These are phyloP conservation scores for Mohoua ochrocephala DNA, from an alignment of 2,113 vertebrate species.

Conservation along the genomic window DNA sequence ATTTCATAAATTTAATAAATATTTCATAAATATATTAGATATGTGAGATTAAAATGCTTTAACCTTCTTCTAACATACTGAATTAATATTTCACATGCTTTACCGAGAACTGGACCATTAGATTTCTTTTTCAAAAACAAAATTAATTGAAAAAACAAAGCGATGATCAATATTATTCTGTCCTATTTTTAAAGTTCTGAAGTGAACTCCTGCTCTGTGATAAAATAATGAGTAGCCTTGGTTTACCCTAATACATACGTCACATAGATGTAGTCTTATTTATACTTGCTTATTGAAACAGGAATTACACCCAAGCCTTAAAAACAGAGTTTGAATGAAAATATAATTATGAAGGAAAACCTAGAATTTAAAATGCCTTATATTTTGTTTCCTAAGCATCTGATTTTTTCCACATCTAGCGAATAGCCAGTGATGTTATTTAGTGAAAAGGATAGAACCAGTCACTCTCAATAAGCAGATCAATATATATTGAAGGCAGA, in stretches of 20 bases:
- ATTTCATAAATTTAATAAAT: not conserved
- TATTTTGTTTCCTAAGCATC: not conserved
- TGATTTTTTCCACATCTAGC: not conserved
- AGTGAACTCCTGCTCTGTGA: not conserved
- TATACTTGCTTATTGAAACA: not conserved
- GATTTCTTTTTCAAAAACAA: not conserved
- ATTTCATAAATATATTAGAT: not conserved
- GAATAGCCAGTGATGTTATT: not conserved
- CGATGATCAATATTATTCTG: not conserved
- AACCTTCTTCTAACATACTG: not conserved
- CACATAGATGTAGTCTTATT: not conserved
- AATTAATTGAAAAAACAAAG: not conserved
- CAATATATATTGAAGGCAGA: not conserved
- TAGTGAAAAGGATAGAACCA: not conserved
- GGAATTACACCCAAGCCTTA: not conserved
- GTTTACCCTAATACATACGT: not conserved
- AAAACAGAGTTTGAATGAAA: not conserved
- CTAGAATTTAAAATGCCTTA: not conserved
- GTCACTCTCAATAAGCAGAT: not conserved
- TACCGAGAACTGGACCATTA: not conserved
- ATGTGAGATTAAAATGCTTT: not conserved
- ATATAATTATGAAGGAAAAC: not conserved
- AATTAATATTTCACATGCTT: not conserved
- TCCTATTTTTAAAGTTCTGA: not conserved
- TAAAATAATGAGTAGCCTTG: not conserved